Conservation (phyloP, 2,113 vertebrate species). For the Barbus barbus region DNA sequence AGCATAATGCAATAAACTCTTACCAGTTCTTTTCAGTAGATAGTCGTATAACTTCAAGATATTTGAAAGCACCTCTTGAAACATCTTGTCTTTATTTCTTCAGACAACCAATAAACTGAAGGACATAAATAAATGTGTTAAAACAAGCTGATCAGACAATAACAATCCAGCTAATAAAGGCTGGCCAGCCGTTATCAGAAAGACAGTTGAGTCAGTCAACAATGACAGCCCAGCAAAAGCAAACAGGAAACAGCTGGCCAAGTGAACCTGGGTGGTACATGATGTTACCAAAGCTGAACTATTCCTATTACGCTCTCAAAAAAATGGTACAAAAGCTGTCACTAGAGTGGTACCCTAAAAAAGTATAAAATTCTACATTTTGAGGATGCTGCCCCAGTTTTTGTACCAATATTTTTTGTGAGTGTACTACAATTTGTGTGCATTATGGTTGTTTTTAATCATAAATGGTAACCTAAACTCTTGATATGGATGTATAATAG, state of each 20-base stretch:
- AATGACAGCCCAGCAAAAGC: slow-evolving; percentile 54
- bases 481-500: not conserved
- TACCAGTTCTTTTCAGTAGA: slow-evolving; percentile 82
- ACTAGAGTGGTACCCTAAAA: not conserved
- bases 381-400: too few species aligned
- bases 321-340: not conserved
- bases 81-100: slow-evolving; percentile 68
- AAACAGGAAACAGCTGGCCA: slow-evolving; percentile 73
- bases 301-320: not conserved
- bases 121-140: slow-evolving; percentile 16
- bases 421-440: not conserved
- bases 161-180: not conserved
- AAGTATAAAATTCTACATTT: not conserved
- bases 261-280: slow-evolving; percentile 24
- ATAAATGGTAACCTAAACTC: not conserved
- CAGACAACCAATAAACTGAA: slow-evolving; percentile 28
- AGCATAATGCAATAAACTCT: slow-evolving; percentile 45
- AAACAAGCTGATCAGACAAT: not conserved
- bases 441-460: not conserved
- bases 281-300: not conserved
- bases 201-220: slow-evolving; percentile 47
- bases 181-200: slow-evolving; percentile 12
- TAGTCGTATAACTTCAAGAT: slow-evolving; percentile 72
- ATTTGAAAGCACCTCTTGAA: slow-evolving; percentile 78
- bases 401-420: too few species aligned